Base-by-base conservation (phyloP, 2,113 vertebrate species). In the Entosphenus tridentatus region DNA sequence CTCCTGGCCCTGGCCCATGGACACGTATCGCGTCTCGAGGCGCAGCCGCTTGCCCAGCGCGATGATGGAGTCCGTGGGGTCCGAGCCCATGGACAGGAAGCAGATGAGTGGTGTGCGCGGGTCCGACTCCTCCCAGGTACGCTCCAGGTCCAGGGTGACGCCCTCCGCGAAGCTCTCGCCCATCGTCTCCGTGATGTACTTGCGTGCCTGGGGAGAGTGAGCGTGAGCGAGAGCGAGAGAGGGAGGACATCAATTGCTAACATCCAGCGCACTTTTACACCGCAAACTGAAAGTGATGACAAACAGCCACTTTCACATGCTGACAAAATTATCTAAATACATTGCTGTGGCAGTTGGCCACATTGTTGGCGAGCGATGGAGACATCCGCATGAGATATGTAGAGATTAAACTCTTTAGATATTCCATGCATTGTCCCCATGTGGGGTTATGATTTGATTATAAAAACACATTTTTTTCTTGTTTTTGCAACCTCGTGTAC, bases 1-100 rank as follows among this genome's bases (percentile, higher is more conserved):
- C 73, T 87, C 87, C 77, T 95, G 93, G 2, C 90, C 90, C 72
- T 95, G 91, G 57, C 93, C 91, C 91, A 96, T 92, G n/a, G 90
- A 96, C 69, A 95, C 83, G 10, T 80, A 93, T 68, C 77, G 81
- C 0, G 87, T 91, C 72, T 95, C 88, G 67, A 75, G 80, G 74
- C 87, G 91, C 54, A 85, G 75, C 72, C 78, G 85, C 79, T 86
- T 97, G 9, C 88, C 90, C 76, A 96, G 74, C 18, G 86, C 85
- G 10, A 83, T 90, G 72, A 97, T 92, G 18, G 86, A 85, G 76
- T 95, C 86, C 0, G 86, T 95, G 72, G 93, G 91, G 77, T 96
- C 93, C 1, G 91, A 92, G 57, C 90, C 90, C 87, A 90, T 91
- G 14, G 90, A 96, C 72, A 97, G 78, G 72, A 97, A 87, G 74